Evolutionary conservation across 2,113 vertebrate genomes (phyloP), one percentile per base, ranked within the genome.

Genomic region (Riparia riparia): DNA sequence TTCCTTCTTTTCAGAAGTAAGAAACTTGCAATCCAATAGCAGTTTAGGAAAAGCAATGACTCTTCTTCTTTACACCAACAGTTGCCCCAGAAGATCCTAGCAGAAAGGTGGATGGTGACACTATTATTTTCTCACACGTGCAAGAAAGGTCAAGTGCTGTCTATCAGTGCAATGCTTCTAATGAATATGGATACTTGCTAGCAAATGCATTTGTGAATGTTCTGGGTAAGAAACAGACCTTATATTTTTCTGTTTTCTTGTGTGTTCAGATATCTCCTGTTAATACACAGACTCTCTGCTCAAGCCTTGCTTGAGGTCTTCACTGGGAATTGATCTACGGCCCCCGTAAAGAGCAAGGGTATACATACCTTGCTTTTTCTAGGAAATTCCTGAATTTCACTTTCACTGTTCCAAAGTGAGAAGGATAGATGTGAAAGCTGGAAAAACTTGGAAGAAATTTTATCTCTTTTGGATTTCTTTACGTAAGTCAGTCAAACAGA

Each of bases 201-300:
- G 97, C 98, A 98, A 99, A 99, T 4, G 99, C 99, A n/a, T 99
- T 99, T 94, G 98, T 99, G 82, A 99, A 99, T 71, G 99, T 99
- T 82, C 98, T 99, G 66, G 99, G 99, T 99, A 97, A 99, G 99
- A 79, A 97, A 73, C 20, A 82, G 34, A 34, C 58, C 68, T 64
- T 12, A 9, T 65, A 9, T 79, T 72, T 88, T 71, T 76, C 31
- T 17, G 4, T 41, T 71, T 56, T 80, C 34, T 29, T 78, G 19
- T 3, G 2, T 71, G 5, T 70, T 88, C 42, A 32, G 2, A 80
- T 86, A 8, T 82, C 14, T 76, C 1, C 41, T 74, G 6, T 21
- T 81, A 32, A 49, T 32, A 17, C 18, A 70, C 0, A 1, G 50
- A 45, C 25, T 63, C 29, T 44, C 7, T 51, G 17, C 39, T 54